phyloP scores from a whole-genome alignment of 2,888 invertebrate genomes.

The Tetragonisca angustula region DNA sequence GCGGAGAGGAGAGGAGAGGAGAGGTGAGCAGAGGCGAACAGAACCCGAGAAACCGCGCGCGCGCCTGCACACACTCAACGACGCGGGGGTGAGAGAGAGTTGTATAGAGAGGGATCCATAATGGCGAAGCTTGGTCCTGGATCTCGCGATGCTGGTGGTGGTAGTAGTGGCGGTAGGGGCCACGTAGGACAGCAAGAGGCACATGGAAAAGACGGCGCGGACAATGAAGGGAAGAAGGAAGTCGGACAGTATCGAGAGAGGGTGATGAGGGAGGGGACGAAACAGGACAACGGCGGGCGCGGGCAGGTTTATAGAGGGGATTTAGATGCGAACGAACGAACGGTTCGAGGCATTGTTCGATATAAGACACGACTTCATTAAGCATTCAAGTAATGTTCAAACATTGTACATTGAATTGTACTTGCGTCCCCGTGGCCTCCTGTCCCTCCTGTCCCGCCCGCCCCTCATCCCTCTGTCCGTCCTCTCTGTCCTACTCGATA shows the following conservation, averaged over 20 bases:
- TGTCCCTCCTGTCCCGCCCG: conserved; percentile 31
- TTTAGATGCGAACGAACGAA: conserved; percentile 77
- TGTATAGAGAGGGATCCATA: conserved; percentile 37
- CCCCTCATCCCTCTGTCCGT: conserved; percentile 37
- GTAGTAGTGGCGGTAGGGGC: background rate
- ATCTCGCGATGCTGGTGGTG: background rate
- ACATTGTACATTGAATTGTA: conserved; percentile 80
- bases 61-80: background rate
- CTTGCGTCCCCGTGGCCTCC: conserved; percentile 67
- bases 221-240: conserved; percentile 11
- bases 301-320: conserved; percentile 75
- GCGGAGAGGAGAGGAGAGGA: background rate
- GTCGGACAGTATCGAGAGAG: conserved; percentile 51
- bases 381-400: conserved; percentile 81
- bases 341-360: conserved; percentile 79
- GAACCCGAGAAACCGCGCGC: background rate
- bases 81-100: background rate
- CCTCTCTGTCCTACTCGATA: conserved; percentile 38
- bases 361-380: conserved; percentile 82
- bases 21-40: background rate
- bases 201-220: conserved; percentile 29
- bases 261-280: conserved; percentile 47
- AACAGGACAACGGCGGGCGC: conserved; percentile 57
- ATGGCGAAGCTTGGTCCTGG: conserved; percentile 52
- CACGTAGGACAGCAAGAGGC: conserved; percentile 31